Evolutionary conservation across 1,140 invertebrate species (phyloP).

Genomic region (Euwallacea similis): DNA sequence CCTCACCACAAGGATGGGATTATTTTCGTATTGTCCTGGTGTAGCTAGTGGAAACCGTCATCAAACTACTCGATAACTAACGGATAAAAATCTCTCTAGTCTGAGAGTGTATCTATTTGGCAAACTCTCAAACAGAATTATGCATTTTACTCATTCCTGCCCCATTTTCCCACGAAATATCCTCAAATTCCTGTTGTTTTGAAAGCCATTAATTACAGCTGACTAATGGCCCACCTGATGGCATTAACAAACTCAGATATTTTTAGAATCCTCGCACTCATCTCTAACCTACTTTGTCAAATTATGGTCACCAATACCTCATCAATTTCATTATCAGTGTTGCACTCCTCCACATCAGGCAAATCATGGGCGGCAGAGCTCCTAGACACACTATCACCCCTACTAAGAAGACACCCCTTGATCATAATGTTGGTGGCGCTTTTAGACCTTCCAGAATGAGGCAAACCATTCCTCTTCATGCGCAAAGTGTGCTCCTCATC

Average conservation of each 20-base stretch:
- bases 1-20: too few relatives aligned
- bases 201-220: constrained; percentile 7
- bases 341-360: constrained; percentile 54
- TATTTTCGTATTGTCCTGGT: too few relatives aligned
- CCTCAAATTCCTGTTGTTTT: constrained; percentile 3
- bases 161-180: neutral
- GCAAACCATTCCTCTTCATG: constrained; percentile 47
- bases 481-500: constrained; percentile 53
- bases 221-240: constrained; percentile 13
- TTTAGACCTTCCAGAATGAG: constrained; percentile 64
- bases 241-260: constrained; percentile 8
- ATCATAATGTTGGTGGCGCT: constrained; percentile 79
- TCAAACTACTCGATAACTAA: too few relatives aligned
- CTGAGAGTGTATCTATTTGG: too few relatives aligned
- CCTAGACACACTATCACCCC: constrained; percentile 56
- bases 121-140: too few relatives aligned
- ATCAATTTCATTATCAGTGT: constrained; percentile 64
- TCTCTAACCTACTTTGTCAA: neutral
- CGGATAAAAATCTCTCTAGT: too few relatives aligned
- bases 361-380: constrained; percentile 58
- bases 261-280: constrained; percentile 2
- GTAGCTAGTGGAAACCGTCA: too few relatives aligned
- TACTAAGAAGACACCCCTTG: constrained; percentile 73
- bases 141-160: too few relatives aligned
- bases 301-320: constrained; percentile 54